Base-by-base conservation (phyloP, 2,888 invertebrate genomes). In the Tipula unca region DNA sequence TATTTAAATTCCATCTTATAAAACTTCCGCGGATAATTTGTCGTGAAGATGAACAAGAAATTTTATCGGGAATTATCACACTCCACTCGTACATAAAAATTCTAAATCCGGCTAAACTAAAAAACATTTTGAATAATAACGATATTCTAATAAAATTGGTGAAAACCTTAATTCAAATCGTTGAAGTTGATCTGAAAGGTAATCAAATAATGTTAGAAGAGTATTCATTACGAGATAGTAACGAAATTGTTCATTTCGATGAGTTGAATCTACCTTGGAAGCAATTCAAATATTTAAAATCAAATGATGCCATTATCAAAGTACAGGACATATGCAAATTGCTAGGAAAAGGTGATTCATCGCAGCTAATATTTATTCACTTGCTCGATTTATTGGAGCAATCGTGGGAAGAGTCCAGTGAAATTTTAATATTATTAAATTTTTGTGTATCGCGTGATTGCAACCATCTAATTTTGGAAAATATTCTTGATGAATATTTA, bases 41-140 rank as follows among this genome's bases (percentile, higher is more conserved):
- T 87, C 94, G 94, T 88, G 92, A 93, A 93, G 95, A 95, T 88
- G 92, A 93, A 32, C 89, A 88, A 0, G 92, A 94, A 87, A 95
- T 95, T 89, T 89, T 94, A 29, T 90, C 93, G 0, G 92, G 93
- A 4, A 89, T 96, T 84, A 93, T 94, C 88, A 92, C 94, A 85
- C 87, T 96, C 0, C 92, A 93, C 87, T 96, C 95, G 2, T 95
- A 95, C 89, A 88, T 96, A 13, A 90, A 91, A 85, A 90, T 94
- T 85, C 90, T 96, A 85, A 92, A 92, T 6, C 89, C 91, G 17
- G 91, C 92, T 88, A 92, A 92, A 87, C 90, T 95, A 20, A 92
- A 93, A 32, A 89, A 90, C 6, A 90, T 95, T 32, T 91, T 96
- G 82, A 90, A 92, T 86, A 92, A 89, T 36, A 88, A 88, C 1